Evolutionary conservation across 2,797 vertebrate genomes (phyloP).

Genomic region (Spondyliosoma cantharus): DNA sequence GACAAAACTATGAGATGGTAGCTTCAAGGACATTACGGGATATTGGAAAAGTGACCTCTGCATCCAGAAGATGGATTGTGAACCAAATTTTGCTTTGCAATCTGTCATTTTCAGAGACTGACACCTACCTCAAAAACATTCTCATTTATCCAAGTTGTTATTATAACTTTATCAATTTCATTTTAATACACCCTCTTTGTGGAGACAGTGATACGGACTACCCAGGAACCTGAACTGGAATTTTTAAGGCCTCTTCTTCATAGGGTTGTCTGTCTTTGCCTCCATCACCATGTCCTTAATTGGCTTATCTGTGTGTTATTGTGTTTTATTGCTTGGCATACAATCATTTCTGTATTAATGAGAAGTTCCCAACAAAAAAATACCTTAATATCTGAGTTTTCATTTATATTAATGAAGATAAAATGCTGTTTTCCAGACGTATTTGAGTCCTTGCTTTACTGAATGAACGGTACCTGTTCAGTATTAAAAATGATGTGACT

Average conservation of each 20-base stretch:
- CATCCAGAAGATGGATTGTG: background rate
- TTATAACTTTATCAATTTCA: background rate
- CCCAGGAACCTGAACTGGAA: background rate
- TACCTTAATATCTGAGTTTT: background rate
- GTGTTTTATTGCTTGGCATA: background rate
- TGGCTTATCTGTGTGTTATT: background rate
- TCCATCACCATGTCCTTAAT: too few relatives aligned
- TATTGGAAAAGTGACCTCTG: background rate
- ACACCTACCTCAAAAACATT: background rate
- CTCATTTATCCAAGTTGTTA: background rate
- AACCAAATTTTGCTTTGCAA: background rate
- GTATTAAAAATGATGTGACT: background rate
- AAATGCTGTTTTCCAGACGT: background rate
- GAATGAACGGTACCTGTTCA: too few relatives aligned
- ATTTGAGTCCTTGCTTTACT: background rate
- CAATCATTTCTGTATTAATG: background rate
- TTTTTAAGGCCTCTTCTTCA: background rate
- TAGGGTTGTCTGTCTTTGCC: too few relatives aligned
- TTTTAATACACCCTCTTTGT: background rate
- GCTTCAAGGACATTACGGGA: background rate
- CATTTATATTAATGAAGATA: background rate
- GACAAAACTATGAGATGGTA: background rate
- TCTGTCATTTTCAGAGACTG: background rate
- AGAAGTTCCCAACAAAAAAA: background rate
- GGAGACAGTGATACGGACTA: background rate